These are phyloP conservation scores for Adela reaumurella DNA, from an alignment of 2,888 invertebrate species.

Conservation along the genomic window DNA sequence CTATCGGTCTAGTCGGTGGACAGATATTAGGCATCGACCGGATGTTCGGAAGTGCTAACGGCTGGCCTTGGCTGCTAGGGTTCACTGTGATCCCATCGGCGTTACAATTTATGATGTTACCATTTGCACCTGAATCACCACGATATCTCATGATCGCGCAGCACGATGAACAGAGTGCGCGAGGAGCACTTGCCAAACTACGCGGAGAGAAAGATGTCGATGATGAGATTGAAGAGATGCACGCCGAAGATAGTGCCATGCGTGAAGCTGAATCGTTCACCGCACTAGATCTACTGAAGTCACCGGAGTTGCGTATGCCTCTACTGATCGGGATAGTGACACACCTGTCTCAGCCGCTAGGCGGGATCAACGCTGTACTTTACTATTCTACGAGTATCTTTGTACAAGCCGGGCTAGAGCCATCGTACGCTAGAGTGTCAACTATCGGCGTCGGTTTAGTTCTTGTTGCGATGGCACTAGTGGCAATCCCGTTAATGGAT, in stretches of 20 bases:
- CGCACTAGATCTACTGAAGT: slow-evolving; percentile 31
- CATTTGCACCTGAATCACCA: slow-evolving; percentile 44
- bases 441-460: slow-evolving; percentile 70
- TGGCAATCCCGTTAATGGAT: slow-evolving; percentile 74
- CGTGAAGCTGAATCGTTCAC: slow-evolving; percentile 39
- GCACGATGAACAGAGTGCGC: slow-evolving; percentile 37
- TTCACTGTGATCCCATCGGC: slow-evolving; percentile 38
- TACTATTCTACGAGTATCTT: slow-evolving; percentile 70
- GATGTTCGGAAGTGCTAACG: slow-evolving; percentile 40
- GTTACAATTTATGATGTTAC: slow-evolving; percentile 36
- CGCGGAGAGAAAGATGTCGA: slow-evolving; percentile 38
- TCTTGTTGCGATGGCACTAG: slow-evolving; percentile 70
- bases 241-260: slow-evolving; percentile 40
- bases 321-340: slow-evolving; percentile 47
- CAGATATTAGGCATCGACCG: slow-evolving; percentile 46
- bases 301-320: slow-evolving; percentile 31
- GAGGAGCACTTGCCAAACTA: slow-evolving; percentile 30
- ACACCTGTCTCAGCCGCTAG: slow-evolving; percentile 49
- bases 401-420: slow-evolving; percentile 56
- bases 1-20: slow-evolving; percentile 37
- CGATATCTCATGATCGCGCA: slow-evolving; percentile 36
- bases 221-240: slow-evolving; percentile 47
- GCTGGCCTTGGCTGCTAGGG: slow-evolving; percentile 48
- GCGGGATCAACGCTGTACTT: slow-evolving; percentile 58
- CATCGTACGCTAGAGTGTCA: slow-evolving; percentile 59